A percentile compares a stretch with the other conserved stretches of the same genome.
These are phyloP conservation scores for Drosophila bunnanda DNA, from an alignment of 2,888 invertebrate species.

Conservation along the genomic window DNA sequence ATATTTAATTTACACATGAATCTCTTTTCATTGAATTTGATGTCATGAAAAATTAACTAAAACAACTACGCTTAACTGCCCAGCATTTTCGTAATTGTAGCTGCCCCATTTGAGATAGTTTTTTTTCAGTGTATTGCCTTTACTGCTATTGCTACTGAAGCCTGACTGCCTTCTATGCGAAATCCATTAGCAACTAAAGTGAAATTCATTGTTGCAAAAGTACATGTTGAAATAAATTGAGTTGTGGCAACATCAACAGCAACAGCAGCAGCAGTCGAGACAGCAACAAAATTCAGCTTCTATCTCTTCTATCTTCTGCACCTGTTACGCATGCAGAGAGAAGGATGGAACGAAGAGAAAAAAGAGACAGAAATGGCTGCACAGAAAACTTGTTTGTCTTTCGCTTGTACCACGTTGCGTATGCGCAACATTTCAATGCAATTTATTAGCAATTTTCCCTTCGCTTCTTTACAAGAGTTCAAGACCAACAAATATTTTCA, in stretches of 20 bases:
- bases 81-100: neutral
- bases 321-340: slow-evolving; percentile 70
- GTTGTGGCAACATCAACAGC: slow-evolving; percentile 74
- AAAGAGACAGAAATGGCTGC: slow-evolving; percentile 17
- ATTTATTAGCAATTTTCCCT: slow-evolving; percentile 60
- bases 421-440: slow-evolving; percentile 66
- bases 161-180: slow-evolving; percentile 64
- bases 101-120: neutral
- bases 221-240: slow-evolving; percentile 82
- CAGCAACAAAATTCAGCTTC: slow-evolving; percentile 45
- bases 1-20: neutral
- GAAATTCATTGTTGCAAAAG: slow-evolving; percentile 81
- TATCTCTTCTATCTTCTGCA: slow-evolving; percentile 56
- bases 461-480: neutral
- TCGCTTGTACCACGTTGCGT: slow-evolving; percentile 56
- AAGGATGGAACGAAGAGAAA: slow-evolving; percentile 21
- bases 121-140: slow-evolving; percentile 4
- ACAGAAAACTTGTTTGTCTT: slow-evolving; percentile 63
- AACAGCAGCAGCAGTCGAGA: slow-evolving; percentile 41
- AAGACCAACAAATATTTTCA: slow-evolving; percentile 22
- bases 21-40: neutral
- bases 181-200: slow-evolving; percentile 82
- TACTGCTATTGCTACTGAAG: slow-evolving; percentile 22
- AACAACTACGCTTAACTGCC: too few species aligned
- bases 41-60: too few species aligned